Base-by-base conservation (phyloP, 2,797 vertebrate genomes). In the Oreortyx pictus region DNA sequence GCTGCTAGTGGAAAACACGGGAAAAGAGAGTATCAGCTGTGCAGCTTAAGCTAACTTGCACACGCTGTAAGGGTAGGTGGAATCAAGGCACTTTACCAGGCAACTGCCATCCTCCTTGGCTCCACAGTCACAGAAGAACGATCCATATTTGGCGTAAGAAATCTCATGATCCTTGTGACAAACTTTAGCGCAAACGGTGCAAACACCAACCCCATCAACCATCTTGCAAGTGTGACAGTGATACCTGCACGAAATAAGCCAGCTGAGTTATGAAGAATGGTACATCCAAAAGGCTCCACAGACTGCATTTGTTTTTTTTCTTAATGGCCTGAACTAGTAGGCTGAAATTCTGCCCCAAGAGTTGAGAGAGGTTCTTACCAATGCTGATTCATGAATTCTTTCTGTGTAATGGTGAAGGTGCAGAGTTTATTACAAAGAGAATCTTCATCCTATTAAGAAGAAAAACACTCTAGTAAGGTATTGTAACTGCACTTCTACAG, bases 131-230 rank as follows among this genome's bases (percentile, higher is more conserved):
- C 99, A 99, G 98, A 99, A 99, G 98, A 99, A 99, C 31, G 99
- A 99, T 65, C 99, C 99, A 4, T 99, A 99, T 95, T 99, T 99
- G 98, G 99, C 99, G 62, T 99, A 99, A 92, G 99, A 99, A 97
- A 99, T 99, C 98, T 99, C 99, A 83, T 99, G 99, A 97, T 99
- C 99, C 97, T 99, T 99, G 98, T 99, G 99, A 98, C 99, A 99
- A 96, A 99, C 99, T 97, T 99, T 99, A 96, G 99, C 99, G 70
- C 99, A 99, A 94, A 99, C 99, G 49, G 99, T 99, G 97, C 99
- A 99, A 89, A 99, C 99, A 85, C 99, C 99, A 82, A 99, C 99
- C 60, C 99, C 99, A 95, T 99, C 99, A 87, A 99, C 99, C 99
- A 99, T 99, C 97, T 99, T 99, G 98, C 99, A 99, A 68, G 99